A percentile compares a stretch with the other conserved stretches of the same genome.
phyloP scores from a whole-genome alignment of 2,888 invertebrate genomes.

The Agrilus biguttatus region DNA sequence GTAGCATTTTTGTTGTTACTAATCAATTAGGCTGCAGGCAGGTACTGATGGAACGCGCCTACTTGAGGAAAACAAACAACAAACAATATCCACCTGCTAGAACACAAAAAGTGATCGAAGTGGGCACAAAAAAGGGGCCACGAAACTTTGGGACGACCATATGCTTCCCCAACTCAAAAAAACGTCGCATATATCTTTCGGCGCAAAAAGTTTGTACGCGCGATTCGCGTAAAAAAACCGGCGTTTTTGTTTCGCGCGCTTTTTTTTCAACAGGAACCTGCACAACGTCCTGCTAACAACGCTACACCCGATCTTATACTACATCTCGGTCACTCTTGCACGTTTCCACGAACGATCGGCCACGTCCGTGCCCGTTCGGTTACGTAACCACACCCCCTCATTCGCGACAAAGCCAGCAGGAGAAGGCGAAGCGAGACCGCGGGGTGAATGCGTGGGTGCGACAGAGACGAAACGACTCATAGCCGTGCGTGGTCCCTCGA shows the following conservation, averaged over 20 bases:
- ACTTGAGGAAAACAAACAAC: background rate
- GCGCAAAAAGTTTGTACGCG: background rate
- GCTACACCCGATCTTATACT: constrained; percentile 15
- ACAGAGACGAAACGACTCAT: background rate
- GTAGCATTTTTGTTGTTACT: no score
- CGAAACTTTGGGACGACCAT: background rate
- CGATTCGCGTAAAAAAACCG: constrained; percentile 3
- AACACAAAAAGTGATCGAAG: background rate
- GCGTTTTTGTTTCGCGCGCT: constrained; percentile 9
- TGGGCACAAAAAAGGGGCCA: background rate
- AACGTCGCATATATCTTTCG: no score
- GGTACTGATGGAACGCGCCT: no score
- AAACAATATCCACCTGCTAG: constrained; percentile 1
- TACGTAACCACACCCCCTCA: constrained; percentile 9
- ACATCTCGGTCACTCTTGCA: constrained; percentile 9
- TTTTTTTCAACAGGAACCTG: constrained; percentile 5
- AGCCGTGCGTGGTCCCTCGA: no score
- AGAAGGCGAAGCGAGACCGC: background rate
- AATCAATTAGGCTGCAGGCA: no score
- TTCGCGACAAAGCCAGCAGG: constrained; percentile 6
- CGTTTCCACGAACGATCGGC: constrained; percentile 11
- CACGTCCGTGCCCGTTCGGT: constrained; percentile 9
- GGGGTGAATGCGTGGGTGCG: constrained; percentile 1
- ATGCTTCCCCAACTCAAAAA: no score
- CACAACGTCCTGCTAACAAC: constrained; percentile 12